phyloP scores from a whole-genome alignment of 1,140 invertebrate genomes.

The Drosophila takahashii region DNA sequence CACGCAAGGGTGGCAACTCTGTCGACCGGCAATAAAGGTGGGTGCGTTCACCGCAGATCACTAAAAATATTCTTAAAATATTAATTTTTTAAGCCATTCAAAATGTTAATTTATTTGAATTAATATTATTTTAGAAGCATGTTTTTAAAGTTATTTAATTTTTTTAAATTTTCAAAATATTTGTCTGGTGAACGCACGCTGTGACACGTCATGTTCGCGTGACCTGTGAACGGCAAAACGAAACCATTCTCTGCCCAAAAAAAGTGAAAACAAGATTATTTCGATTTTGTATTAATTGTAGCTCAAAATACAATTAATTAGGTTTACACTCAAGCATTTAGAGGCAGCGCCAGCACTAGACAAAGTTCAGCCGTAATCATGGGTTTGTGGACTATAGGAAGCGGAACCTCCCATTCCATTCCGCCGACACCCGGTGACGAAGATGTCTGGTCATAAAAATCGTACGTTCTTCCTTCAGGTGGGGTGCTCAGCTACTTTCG shows the following conservation, averaged over 20 bases:
- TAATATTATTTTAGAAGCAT: too few species aligned
- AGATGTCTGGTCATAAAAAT: constrained; percentile 57
- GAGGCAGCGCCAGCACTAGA: constrained; percentile 62
- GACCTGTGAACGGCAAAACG: constrained; percentile 53
- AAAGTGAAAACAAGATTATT: constrained; percentile 75
- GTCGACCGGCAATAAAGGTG: constrained; percentile 40
- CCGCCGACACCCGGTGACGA: constrained; percentile 26
- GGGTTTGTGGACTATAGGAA: constrained; percentile 47
- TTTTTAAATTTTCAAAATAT: background rate
- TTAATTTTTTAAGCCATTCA: too few species aligned
- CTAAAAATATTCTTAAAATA: background rate
- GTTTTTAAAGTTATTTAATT: background rate
- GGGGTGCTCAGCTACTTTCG: constrained; percentile 98
- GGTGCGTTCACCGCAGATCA: constrained; percentile 48
- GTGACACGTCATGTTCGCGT: constrained; percentile 78
- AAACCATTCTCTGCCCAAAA: constrained; percentile 52
- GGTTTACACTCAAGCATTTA: constrained; percentile 69
- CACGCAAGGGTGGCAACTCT: constrained; percentile 58
- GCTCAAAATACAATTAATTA: constrained; percentile 64
- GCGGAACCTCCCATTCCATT: background rate
- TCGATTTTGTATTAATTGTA: constrained; percentile 54
- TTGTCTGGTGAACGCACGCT: constrained; percentile 50
- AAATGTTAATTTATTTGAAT: too few species aligned
- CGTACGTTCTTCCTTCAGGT: constrained; percentile 87
- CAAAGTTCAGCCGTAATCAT: constrained; percentile 60